Evolutionary conservation across 2,797 vertebrate genomes (phyloP).

Genomic region (Galagoides demidoff): DNA sequence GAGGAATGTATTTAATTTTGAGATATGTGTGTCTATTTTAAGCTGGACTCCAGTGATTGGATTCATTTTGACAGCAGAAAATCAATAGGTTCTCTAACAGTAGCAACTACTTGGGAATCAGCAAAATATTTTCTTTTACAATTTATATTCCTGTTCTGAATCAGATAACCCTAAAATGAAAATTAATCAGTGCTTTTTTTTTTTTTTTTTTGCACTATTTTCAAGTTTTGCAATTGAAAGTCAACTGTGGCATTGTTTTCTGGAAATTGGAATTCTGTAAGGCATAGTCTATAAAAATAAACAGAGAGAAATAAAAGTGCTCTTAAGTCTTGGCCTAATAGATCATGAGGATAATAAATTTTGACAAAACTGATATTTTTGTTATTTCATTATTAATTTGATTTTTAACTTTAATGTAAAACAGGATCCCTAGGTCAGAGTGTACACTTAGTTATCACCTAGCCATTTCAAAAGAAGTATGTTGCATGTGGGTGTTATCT

Average conservation of each 20-base stretch:
- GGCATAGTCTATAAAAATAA: not conserved
- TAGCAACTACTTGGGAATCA: not conserved
- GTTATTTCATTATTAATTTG: not conserved
- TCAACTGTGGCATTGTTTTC: not conserved
- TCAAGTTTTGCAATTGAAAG: not conserved
- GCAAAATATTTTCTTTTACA: not conserved
- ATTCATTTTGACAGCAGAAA: not conserved
- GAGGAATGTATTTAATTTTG: slow-evolving; percentile 39
- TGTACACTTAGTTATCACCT: not conserved
- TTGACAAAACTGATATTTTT: not conserved
- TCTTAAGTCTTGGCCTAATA: not conserved
- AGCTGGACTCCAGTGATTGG: not conserved
- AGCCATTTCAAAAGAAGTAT: not conserved
- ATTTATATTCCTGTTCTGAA: not conserved
- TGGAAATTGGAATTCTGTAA: slow-evolving; percentile 31
- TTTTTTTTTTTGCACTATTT: not conserved
- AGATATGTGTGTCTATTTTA: not conserved
- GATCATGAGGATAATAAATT: not conserved
- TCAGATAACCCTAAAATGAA: not conserved
- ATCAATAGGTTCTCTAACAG: slow-evolving; percentile 19
- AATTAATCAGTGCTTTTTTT: not conserved
- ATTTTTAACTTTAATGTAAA: slow-evolving; percentile 9
- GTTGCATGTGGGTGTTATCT: not conserved
- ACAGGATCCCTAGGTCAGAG: not conserved
- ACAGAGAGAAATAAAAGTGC: slow-evolving; percentile 15